Base-by-base conservation (phyloP, 2,888 invertebrate species). In the Nesidiocoris tenuis region DNA sequence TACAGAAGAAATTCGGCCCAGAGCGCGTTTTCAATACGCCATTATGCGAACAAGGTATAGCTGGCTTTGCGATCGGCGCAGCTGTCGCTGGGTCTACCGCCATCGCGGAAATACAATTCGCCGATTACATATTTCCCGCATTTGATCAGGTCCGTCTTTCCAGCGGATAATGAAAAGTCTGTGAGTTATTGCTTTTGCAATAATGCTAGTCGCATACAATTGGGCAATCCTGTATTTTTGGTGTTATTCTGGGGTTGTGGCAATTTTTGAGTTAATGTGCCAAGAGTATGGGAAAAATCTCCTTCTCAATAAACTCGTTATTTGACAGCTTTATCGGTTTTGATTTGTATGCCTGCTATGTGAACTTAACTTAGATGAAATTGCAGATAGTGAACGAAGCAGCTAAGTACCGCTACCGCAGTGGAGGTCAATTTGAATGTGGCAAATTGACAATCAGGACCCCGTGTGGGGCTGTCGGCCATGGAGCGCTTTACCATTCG, bases 31-130 rank as follows among this genome's bases (percentile, higher is more conserved):
- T 99, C 85, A 99, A 99, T 84, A 98, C 98, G 0, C 97, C 97
- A 0, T 86, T 98, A 0, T 95, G 94, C 82, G 97, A 98, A 83
- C 97, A 98, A 84, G 97, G 97, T 16, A 99, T 99, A 79, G 96
- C 92, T 0, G 98, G 98, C 0, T 98, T 99, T 84, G 99, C 93
- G 0, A 97, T 99, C 71, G 98, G 98, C 0, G 87, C 93, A 12
- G 96, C 98, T 0, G 91, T 90, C 3, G 90, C 91, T 0, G 98
- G 98, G 0, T 88, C 93, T 0, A 98, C 96, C 0, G 96, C 98
- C 0, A 94, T 99, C 71, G 98, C 98, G 0, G 99, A 99, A 86
- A 97, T 99, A 83, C 99, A 99, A 85, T 99, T 99, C 85, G 98
- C 97, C 0, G 99, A 99, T 85, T 99, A 99, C 82, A 99, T 99